Percentiles rank a stretch among this genome's conserved stretches.
These are phyloP conservation scores for Rhodinocichla rosea DNA, from an alignment of 2,113 vertebrate species.

Conservation along the genomic window DNA sequence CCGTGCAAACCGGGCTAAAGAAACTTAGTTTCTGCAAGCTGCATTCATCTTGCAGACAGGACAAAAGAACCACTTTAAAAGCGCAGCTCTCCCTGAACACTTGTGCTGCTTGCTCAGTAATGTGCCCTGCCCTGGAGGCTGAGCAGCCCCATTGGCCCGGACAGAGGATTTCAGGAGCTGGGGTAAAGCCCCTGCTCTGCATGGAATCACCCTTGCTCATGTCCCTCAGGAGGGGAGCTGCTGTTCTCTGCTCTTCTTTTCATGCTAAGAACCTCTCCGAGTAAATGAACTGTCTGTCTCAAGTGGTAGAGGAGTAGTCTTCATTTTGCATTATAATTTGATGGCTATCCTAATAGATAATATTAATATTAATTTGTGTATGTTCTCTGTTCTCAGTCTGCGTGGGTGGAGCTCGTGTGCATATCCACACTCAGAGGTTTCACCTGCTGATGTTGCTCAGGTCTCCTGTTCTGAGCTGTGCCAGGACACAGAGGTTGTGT, in stretches of 20 bases:
- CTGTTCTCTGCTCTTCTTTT: not conserved
- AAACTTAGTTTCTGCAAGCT: constrained; percentile 29
- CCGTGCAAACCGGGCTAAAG: not conserved
- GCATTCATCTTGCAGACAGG: constrained; percentile 49
- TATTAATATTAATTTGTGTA: not conserved
- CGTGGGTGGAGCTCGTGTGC: not conserved
- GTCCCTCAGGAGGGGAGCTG: not conserved
- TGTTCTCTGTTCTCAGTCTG: not conserved
- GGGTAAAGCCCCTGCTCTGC: not conserved
- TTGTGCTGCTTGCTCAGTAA: not conserved
- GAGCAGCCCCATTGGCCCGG: not conserved
- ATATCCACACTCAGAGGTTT: not conserved
- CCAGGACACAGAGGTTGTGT: not conserved
- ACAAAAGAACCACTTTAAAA: constrained; percentile 20
- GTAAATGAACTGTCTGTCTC: not conserved
- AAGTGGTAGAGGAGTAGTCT: not conserved
- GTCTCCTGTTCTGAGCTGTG: not conserved
- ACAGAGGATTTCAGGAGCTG: not conserved
- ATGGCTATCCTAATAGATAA: not conserved
- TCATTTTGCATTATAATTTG: not conserved
- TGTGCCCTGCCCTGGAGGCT: not conserved
- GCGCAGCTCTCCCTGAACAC: not conserved
- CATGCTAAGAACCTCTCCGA: not conserved
- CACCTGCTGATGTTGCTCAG: not conserved
- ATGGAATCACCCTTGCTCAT: not conserved